A percentile compares a stretch with the other conserved stretches of the same genome.
Evolutionary conservation across 1,140 invertebrate species (phyloP).

Genomic region (Drosophila quadrilineata): DNA sequence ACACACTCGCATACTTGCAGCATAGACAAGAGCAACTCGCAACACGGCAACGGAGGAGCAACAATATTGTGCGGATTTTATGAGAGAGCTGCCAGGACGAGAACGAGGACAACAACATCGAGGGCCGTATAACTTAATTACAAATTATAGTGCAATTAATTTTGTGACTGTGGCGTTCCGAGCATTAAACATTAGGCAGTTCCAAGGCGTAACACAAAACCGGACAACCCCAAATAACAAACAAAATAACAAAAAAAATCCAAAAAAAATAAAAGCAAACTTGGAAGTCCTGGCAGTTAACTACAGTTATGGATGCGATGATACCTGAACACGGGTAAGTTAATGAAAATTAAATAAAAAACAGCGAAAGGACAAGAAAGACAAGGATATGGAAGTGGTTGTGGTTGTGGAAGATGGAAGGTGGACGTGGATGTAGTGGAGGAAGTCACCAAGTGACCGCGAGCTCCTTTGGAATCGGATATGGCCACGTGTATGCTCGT

Average conservation of each 20-base stretch:
- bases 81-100: slow-evolving; percentile 34
- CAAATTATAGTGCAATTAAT: slow-evolving; percentile 81
- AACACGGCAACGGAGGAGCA: background rate
- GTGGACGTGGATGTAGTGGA: too few relatives aligned
- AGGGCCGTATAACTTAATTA: slow-evolving; percentile 67
- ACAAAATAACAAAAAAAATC: slow-evolving; percentile 14
- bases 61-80: slow-evolving; percentile 41
- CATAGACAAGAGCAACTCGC: background rate
- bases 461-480: slow-evolving; percentile 83
- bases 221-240: slow-evolving; percentile 24
- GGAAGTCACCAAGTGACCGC: background rate
- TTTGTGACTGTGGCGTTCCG: slow-evolving; percentile 65
- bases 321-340: slow-evolving; percentile 55
- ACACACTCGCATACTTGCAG: slow-evolving; percentile 10
- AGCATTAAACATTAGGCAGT: slow-evolving; percentile 72
- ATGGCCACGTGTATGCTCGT: slow-evolving; percentile 97
- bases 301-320: background rate
- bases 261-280: too few relatives aligned
- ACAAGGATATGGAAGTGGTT: slow-evolving; percentile 28
- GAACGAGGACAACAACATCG: background rate
- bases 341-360: slow-evolving; percentile 47
- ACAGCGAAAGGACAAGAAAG: background rate
- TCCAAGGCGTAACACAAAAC: slow-evolving; percentile 55
- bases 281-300: slow-evolving; percentile 12
- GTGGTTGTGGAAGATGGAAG: too few relatives aligned